A percentile compares a stretch with the other conserved stretches of the same genome.
phyloP scores from a whole-genome alignment of 2,888 invertebrate species.

The Noctuana brunneofusca region DNA sequence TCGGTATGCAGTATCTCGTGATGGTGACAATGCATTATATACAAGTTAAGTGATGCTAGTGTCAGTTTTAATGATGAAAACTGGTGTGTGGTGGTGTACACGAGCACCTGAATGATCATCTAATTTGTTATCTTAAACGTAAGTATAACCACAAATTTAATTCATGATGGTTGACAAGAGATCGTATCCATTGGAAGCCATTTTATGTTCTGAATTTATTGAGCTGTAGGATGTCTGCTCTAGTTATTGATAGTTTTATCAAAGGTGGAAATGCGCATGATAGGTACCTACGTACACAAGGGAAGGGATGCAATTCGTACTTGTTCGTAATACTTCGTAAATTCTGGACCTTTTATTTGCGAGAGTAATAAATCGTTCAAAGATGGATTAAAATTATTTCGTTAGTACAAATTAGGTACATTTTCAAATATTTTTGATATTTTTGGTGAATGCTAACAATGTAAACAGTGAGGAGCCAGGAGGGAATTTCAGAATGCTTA shows the following conservation, averaged over 20 bases:
- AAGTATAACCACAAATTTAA: conserved; percentile 38
- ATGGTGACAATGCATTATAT: conserved; percentile 49
- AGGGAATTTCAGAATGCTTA: conserved; percentile 13
- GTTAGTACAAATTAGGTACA: background rate
- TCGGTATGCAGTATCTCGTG: conserved; percentile 23
- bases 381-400: background rate
- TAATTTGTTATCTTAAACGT: conserved; percentile 35
- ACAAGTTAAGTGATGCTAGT: conserved; percentile 21
- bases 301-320: conserved; percentile 26
- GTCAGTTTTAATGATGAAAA: conserved; percentile 43
- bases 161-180: conserved; percentile 22
- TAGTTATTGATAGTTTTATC: conserved; percentile 40
- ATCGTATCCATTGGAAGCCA: conserved; percentile 42
- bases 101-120: conserved; percentile 37
- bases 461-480: conserved; percentile 24
- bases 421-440: background rate
- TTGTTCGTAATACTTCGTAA: conserved; percentile 8
- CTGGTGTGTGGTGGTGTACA: conserved; percentile 46
- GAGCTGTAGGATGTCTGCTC: conserved; percentile 24
- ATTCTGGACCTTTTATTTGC: background rate
- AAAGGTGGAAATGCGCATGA: conserved; percentile 49
- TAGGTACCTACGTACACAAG: conserved; percentile 39
- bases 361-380: conserved; percentile 6
- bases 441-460: conserved; percentile 6
- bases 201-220: conserved; percentile 41